Evolutionary conservation across 2,113 vertebrate species (phyloP).

Genomic region (Sterna hirundo): DNA sequence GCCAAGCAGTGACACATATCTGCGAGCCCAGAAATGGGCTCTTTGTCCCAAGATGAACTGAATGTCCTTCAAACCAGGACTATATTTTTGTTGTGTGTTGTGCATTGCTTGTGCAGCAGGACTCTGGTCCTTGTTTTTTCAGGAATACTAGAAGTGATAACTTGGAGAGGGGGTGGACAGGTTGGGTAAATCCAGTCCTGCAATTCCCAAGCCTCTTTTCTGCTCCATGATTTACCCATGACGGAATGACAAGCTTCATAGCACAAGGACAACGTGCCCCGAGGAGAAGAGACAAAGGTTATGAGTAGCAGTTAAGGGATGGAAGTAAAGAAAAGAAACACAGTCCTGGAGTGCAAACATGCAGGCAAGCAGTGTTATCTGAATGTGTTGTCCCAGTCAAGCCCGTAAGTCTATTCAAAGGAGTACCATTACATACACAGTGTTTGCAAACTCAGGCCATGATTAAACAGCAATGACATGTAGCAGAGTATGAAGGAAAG

Average conservation of each 20-base stretch:
- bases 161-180: not conserved
- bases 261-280: not conserved
- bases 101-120: not conserved
- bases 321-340: not conserved
- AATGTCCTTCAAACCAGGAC: not conserved
- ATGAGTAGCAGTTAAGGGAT: not conserved
- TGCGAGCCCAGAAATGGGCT: not conserved
- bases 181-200: not conserved
- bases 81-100: not conserved
- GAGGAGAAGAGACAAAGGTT: not conserved
- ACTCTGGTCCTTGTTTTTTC: not conserved
- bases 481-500: slow-evolving; percentile 40
- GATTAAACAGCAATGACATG: slow-evolving; percentile 32
- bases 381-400: not conserved
- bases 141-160: not conserved
- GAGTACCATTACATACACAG: not conserved
- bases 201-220: not conserved
- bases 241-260: not conserved
- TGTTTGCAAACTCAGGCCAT: not conserved
- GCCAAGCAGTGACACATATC: not conserved
- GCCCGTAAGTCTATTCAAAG: not conserved
- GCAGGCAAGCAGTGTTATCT: not conserved
- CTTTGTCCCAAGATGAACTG: not conserved
- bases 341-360: not conserved
- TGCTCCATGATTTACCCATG: not conserved